A percentile compares a stretch with the other conserved stretches of the same genome.
Evolutionary conservation across 2,113 vertebrate genomes (phyloP).

Genomic region (Triplophysa siluroides): DNA sequence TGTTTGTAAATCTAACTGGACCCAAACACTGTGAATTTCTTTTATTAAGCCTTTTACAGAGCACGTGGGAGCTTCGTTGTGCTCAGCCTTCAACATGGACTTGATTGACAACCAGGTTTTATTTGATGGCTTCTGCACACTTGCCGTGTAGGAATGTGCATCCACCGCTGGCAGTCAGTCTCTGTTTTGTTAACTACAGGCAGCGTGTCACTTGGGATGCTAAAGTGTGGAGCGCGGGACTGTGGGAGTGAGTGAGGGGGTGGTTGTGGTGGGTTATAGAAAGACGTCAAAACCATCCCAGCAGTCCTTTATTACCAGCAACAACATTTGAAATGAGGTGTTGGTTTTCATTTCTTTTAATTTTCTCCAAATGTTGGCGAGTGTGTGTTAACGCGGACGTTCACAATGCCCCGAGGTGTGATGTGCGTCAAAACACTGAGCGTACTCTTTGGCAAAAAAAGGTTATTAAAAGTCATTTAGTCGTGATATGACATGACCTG

Average conservation of each 20-base stretch:
- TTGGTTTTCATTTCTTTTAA: slow-evolving; percentile 74
- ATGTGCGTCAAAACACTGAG: slow-evolving; percentile 62
- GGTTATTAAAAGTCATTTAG: slow-evolving; percentile 55
- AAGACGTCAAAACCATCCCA: slow-evolving; percentile 55
- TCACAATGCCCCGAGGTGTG: slow-evolving; percentile 69
- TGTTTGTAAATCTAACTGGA: slow-evolving; percentile 49
- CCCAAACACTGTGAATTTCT: slow-evolving; percentile 59
- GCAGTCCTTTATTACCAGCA: slow-evolving; percentile 71
- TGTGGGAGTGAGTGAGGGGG: slow-evolving; percentile 40
- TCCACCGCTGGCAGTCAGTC: slow-evolving; percentile 58
- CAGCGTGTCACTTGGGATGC: slow-evolving; percentile 56
- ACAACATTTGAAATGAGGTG: slow-evolving; percentile 74
- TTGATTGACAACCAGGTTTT: slow-evolving; percentile 69
- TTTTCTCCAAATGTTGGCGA: slow-evolving; percentile 70
- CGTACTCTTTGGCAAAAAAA: slow-evolving; percentile 48
- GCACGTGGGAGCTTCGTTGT: slow-evolving; percentile 50
- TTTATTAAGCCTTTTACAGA: slow-evolving; percentile 58
- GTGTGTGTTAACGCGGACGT: slow-evolving; percentile 47
- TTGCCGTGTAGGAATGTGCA: slow-evolving; percentile 53
- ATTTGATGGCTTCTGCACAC: slow-evolving; percentile 52
- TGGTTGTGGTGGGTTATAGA: slow-evolving; percentile 43
- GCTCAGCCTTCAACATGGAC: slow-evolving; percentile 12
- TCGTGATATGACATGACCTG: slow-evolving; percentile 42
- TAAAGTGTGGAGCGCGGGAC: slow-evolving; percentile 58
- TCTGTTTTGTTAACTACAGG: slow-evolving; percentile 70